Base-by-base conservation (phyloP, 2,888 invertebrate species). In the Heliconius ethilla region DNA sequence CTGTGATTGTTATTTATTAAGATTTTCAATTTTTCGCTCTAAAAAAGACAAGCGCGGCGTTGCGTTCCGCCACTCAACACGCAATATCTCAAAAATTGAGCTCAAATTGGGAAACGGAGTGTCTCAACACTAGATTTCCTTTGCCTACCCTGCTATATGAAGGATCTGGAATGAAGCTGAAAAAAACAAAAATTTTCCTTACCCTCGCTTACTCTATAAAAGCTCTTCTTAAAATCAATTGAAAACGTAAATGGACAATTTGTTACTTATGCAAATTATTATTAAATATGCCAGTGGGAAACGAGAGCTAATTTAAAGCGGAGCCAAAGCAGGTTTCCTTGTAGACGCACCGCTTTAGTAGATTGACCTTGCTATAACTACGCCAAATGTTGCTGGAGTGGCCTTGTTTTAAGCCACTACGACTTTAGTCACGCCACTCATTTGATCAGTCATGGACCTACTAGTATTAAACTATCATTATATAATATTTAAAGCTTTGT, bases 311-410 rank as follows among this genome's bases (percentile, higher is more conserved):
- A 78, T 81, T 80, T 70, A 80, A 78, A 75, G 67, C 70, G 70
- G 72, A 76, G 75, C 80, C 78, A 77, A 81, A 78, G 74, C 80
- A 78, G 78, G 80, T 81, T 81, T 78, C 75, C 77, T 81, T 76
- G 78, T 79, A 78, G 76, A 51, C 67, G 67, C 66, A 73, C 73
- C 65, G 73, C 78, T 78, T 79, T 80, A 81, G 75, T 81, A 81
- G 76, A 81, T 75, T 85, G 90, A 87, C 92, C 92, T 92, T 92
- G 92, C 87, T 83, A 84, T 80, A 80, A 82, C 86, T 83, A 83
- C 83, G 86, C 90, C 90, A 88, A 92, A 92, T 90, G 89, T 89
- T 90, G 85, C 87, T 86, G 86, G 84, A 86, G 83, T 88, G 91
- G 88, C 93, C 93, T 93, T 92, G 92, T 85, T 82, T 86, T 69